phyloP scores from a whole-genome alignment of 2,113 vertebrate species.

The Okapia johnstoni region DNA sequence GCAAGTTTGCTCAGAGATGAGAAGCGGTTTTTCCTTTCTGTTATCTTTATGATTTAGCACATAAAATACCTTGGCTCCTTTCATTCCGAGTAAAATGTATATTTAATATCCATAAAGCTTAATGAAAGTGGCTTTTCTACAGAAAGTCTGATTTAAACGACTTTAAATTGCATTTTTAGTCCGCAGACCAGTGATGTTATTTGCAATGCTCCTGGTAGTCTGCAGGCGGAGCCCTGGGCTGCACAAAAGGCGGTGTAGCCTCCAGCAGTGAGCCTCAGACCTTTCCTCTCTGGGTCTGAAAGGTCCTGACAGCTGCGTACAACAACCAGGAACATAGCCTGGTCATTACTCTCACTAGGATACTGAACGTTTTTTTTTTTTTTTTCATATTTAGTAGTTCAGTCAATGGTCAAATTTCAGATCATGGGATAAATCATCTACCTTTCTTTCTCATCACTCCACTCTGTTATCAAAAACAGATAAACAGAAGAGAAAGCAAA shows the following conservation, averaged over 20 bases:
- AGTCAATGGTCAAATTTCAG: background rate
- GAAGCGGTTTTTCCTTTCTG: slow-evolving; percentile 7
- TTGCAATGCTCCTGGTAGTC: background rate
- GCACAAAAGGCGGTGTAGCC: fast-evolving
- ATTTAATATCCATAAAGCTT: slow-evolving; percentile 3
- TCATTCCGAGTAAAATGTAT: background rate
- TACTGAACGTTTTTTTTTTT: background rate
- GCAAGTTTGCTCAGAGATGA: background rate
- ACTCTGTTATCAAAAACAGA: background rate
- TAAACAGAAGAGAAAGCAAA: background rate
- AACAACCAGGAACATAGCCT: background rate
- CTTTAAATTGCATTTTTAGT: background rate
- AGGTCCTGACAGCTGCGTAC: background rate
- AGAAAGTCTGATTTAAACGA: background rate
- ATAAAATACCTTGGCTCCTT: slow-evolving; percentile 8
- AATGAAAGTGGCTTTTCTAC: background rate
- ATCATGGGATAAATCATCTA: background rate
- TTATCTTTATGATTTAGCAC: background rate
- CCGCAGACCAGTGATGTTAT: background rate
- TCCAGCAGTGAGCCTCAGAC: fast-evolving
- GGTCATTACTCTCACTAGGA: background rate
- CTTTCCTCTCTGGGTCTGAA: background rate
- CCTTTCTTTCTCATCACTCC: background rate
- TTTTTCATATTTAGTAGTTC: background rate
- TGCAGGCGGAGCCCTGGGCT: background rate